These are phyloP conservation scores for Notamacropus eugenii DNA, from an alignment of 2,797 vertebrate genomes.

Conservation along the genomic window DNA sequence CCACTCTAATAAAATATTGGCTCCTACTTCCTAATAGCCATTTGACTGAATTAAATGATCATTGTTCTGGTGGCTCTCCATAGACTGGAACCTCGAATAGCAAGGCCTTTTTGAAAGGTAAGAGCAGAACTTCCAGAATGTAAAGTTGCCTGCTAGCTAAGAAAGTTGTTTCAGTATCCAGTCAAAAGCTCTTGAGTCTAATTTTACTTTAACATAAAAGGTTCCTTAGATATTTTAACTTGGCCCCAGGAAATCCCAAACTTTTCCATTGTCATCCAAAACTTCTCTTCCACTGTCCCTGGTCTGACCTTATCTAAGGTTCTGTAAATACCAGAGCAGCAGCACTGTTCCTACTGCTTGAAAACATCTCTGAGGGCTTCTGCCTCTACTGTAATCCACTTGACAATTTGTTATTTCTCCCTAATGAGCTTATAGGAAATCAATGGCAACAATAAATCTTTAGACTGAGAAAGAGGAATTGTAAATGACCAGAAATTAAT, in stretches of 20 bases:
- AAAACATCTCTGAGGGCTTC: slow-evolving; percentile 41
- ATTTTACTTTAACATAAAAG: slow-evolving; percentile 51
- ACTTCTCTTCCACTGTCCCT: slow-evolving; percentile 13
- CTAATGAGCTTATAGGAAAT: neutral
- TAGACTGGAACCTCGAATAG: slow-evolving; percentile 14
- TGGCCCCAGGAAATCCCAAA: slow-evolving; percentile 39
- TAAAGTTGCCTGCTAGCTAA: slow-evolving; percentile 37
- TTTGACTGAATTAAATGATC: slow-evolving; percentile 53
- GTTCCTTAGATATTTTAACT: slow-evolving; percentile 28
- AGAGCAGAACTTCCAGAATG: neutral
- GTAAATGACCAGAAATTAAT: neutral
- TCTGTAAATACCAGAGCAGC: neutral
- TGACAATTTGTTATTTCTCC: slow-evolving; percentile 41
- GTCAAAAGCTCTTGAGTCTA: slow-evolving; percentile 23
- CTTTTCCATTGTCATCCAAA: slow-evolving; percentile 32
- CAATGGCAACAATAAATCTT: slow-evolving; percentile 8
- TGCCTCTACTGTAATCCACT: slow-evolving; percentile 11
- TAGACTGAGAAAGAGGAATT: neutral
- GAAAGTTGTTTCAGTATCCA: neutral
- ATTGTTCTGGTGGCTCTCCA: slow-evolving; percentile 1
- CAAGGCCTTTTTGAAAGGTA: slow-evolving; percentile 38
- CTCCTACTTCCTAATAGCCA: slow-evolving; percentile 17
- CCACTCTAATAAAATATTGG: slow-evolving; percentile 9
- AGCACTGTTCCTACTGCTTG: neutral
- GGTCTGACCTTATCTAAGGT: slow-evolving; percentile 19